Evolutionary conservation across 2,888 invertebrate genomes (phyloP).

Genomic region (Formica aserva): DNA sequence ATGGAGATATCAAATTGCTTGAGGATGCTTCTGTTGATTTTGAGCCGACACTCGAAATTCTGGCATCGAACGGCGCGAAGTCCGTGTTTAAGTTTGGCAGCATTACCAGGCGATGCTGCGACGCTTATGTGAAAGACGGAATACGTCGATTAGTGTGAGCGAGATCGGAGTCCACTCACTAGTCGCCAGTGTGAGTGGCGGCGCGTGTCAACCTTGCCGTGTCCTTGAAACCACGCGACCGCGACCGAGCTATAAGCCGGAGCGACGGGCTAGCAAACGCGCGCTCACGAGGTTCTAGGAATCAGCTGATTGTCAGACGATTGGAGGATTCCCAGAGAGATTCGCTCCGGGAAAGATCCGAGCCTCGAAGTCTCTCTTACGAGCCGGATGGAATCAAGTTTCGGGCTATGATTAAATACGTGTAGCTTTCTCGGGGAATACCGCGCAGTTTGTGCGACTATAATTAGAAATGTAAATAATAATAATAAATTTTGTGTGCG

Average conservation of each 20-base stretch:
- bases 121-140: slow-evolving; percentile 2
- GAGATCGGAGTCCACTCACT: slow-evolving; percentile 70
- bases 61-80: not conserved
- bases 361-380: not conserved
- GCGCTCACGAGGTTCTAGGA: slow-evolving; percentile 67
- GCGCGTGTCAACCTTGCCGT: slow-evolving; percentile 86
- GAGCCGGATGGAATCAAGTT: slow-evolving; percentile 18
- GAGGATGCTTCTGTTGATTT: slow-evolving; percentile 6
- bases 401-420: not conserved
- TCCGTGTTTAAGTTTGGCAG: slow-evolving; percentile 12
- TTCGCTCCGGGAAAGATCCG: slow-evolving; percentile 6
- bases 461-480: not conserved
- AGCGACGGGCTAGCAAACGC: slow-evolving; percentile 64
- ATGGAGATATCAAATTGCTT: not conserved
- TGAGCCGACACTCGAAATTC: slow-evolving; percentile 25
- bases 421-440: not conserved
- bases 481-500: not conserved
- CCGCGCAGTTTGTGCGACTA: not conserved
- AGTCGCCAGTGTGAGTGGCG: slow-evolving; percentile 75
- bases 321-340: slow-evolving; percentile 62
- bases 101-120: not conserved
- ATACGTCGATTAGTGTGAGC: slow-evolving; percentile 32
- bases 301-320: slow-evolving; percentile 73
- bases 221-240: slow-evolving; percentile 85
- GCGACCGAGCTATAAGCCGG: slow-evolving; percentile 77